Conservation (phyloP, 2,797 vertebrate species). For the Eidolon dupreanum region DNA sequence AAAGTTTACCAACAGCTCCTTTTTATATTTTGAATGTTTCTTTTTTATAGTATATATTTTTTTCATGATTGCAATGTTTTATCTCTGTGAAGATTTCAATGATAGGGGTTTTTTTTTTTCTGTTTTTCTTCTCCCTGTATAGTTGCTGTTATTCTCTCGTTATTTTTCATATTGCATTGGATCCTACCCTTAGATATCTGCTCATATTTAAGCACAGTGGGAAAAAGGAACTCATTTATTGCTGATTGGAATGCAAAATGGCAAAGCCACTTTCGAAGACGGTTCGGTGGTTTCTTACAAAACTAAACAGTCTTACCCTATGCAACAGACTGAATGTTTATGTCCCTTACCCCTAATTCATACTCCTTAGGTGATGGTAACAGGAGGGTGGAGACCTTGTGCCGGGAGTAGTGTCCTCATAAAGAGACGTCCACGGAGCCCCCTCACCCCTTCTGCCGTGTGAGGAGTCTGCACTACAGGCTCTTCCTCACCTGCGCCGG, state of each 20-base stretch:
- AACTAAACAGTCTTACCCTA: neutral
- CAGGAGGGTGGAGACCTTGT: too few species aligned
- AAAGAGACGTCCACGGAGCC: neutral
- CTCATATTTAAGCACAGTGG: neutral
- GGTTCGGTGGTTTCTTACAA: neutral
- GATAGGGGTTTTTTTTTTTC: neutral
- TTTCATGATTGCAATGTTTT: neutral
- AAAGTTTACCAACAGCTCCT: neutral
- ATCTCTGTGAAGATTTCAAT: neutral
- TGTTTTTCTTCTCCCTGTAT: neutral
- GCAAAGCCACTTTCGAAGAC: neutral
- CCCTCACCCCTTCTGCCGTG: neutral
- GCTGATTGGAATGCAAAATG: too few species aligned
- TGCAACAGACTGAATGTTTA: neutral
- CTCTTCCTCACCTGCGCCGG: too few species aligned
- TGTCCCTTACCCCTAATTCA: too few species aligned
- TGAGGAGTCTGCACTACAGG: neutral
- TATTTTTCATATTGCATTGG: neutral
- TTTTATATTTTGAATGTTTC: neutral
- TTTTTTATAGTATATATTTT: neutral
- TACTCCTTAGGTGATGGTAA: too few species aligned
- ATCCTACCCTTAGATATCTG: neutral
- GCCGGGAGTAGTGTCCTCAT: too few species aligned
- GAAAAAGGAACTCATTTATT: neutral
- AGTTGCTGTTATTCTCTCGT: neutral